Base-by-base conservation (phyloP, 2,797 vertebrate species). In the Enteromius argenteus region DNA sequence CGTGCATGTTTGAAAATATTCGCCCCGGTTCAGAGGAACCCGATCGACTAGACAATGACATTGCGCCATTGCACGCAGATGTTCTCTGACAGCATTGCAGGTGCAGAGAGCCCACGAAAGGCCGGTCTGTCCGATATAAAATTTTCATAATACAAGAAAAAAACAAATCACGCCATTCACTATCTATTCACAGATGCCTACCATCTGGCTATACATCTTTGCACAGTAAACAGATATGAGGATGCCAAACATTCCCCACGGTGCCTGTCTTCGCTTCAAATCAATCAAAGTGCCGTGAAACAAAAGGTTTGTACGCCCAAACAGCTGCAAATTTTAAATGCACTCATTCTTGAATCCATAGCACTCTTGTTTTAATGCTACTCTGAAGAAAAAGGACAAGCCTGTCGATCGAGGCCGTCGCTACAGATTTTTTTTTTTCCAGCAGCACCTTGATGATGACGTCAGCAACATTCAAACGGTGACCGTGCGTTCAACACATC, bases 391-490 rank as follows among this genome's bases (percentile, higher is more conserved):
- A 83, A 88, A 69, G 85, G 83, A 79, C 58, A 58, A 79, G 85
- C 84, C 82, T 79, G 72, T 84, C 77, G 69, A 42, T 79, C 71
- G 80, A 78, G 78, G 87, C 79, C 76, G 79, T 90, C 77, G 87
- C 90, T 89, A 90, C 89, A 88, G 86, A 87, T 86, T 23, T 71
- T 78, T 74, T 81, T 27, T n/a, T 74, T 42, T 77, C 88, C 86
- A 80, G 88, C 79, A 79, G 84, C 87, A 86, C 88, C 83, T 82
- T 85, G 79, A 69, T 87, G 84, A 89, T 53, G 85, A 88, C 75
- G 74, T 85, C 85, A 84, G 60, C 17, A 53, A 89, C 85, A 81
- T 85, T 89, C 80, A 83, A 53, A 84, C 35, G n/a, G 27, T 77
- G 86, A 27, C 80, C 58, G 69, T 76, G 75, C 69, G 32, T 37